phyloP scores from a whole-genome alignment of 2,113 vertebrate species.

The Caranx melampygus region DNA sequence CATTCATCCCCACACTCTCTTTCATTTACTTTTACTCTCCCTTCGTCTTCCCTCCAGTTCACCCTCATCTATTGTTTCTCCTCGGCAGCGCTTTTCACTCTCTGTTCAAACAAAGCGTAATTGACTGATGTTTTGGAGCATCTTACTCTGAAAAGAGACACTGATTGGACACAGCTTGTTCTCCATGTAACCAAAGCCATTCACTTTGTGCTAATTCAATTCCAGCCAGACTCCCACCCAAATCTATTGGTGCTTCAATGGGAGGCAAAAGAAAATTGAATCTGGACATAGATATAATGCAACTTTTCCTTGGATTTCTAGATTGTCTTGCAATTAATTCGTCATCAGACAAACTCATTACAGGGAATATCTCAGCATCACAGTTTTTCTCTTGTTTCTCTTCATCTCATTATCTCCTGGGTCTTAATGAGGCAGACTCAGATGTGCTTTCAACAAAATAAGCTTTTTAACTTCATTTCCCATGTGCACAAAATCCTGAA shows the following conservation, averaged over 20 bases:
- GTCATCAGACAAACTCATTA: constrained; percentile 41
- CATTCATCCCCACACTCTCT: constrained; percentile 43
- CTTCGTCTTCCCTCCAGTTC: constrained; percentile 35
- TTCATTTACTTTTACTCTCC: constrained; percentile 29
- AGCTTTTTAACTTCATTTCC: constrained; percentile 59
- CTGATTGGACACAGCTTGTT: constrained; percentile 65
- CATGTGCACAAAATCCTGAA: constrained; percentile 36
- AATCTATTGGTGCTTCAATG: constrained; percentile 51
- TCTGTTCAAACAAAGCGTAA: constrained; percentile 55
- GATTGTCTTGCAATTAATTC: constrained; percentile 52
- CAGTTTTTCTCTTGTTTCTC: constrained; percentile 17
- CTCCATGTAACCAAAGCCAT: constrained; percentile 64
- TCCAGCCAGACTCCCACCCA: constrained; percentile 43
- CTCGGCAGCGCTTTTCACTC: constrained; percentile 40
- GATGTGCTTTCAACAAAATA: constrained; percentile 45
- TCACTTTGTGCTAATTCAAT: constrained; percentile 67
- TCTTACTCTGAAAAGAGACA: constrained; percentile 49
- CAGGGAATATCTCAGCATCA: constrained; percentile 25
- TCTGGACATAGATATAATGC: constrained; percentile 26
- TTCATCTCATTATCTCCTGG: constrained; percentile 32
- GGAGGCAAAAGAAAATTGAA: constrained; percentile 56
- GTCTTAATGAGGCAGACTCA: constrained; percentile 25
- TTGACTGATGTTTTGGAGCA: constrained; percentile 64
- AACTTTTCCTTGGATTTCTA: constrained; percentile 27
- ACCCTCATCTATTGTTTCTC: constrained; percentile 45